Evolutionary conservation across 2,797 vertebrate species (phyloP).

Genomic region (Xiphophorus birchmanni): DNA sequence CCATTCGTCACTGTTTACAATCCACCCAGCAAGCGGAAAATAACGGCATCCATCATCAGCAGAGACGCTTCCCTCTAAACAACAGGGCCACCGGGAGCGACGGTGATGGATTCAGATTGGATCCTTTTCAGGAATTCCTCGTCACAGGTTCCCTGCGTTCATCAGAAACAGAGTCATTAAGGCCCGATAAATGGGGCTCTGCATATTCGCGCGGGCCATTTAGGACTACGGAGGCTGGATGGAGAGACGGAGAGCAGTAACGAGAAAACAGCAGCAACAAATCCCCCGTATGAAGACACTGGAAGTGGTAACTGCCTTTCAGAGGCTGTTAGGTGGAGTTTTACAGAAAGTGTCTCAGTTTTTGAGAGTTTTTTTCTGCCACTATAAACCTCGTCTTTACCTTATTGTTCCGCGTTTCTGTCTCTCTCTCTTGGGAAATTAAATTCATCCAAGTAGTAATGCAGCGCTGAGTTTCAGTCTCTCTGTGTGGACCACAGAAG

Average conservation of each 20-base stretch:
- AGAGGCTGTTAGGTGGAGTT: conserved; percentile 32
- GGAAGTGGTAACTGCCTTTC: conserved; percentile 35
- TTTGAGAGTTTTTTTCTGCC: conserved; percentile 22
- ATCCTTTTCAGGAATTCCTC: conserved; percentile 35
- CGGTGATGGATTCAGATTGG: conserved; percentile 53
- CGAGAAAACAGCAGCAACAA: conserved; percentile 17
- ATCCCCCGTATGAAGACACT: conserved; percentile 13
- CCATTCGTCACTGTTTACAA: conserved; percentile 60
- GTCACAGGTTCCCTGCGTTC: conserved; percentile 12
- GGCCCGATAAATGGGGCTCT: conserved; percentile 21
- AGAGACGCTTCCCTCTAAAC: conserved; percentile 43
- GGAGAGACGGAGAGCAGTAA: conserved; percentile 10
- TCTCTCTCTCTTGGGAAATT: conserved; percentile 38
- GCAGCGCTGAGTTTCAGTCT: conserved; percentile 32
- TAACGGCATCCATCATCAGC: conserved; percentile 61
- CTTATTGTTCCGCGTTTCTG: conserved; percentile 13
- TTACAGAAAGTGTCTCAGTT: conserved; percentile 28
- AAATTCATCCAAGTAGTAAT: conserved; percentile 47
- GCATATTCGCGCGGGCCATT: conserved; percentile 33
- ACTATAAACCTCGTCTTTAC: conserved; percentile 46
- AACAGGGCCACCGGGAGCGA: conserved; percentile 41
- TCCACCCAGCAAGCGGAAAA: conserved; percentile 48
- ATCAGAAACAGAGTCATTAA: conserved; percentile 13
- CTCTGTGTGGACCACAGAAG: neutral
- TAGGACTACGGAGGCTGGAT: conserved; percentile 45